phyloP scores from a whole-genome alignment of 2,113 vertebrate genomes.

The Castor canadensis region DNA sequence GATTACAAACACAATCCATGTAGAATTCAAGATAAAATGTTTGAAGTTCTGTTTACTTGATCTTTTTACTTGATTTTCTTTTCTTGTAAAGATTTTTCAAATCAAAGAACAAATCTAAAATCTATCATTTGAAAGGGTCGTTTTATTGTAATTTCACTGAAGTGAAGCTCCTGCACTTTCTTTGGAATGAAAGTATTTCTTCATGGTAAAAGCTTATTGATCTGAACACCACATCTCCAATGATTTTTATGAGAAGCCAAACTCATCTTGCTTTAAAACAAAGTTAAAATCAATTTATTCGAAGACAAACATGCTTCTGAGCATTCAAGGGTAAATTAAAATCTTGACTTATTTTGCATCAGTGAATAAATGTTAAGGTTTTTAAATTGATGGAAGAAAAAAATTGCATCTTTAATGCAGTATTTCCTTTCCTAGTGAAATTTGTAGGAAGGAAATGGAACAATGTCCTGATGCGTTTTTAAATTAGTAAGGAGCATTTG shows the following conservation, averaged over 20 bases:
- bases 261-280: slow-evolving; percentile 46
- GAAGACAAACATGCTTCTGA: neutral
- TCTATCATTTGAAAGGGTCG: neutral
- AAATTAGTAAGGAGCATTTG: slow-evolving; percentile 1
- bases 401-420: neutral
- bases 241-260: slow-evolving; percentile 1
- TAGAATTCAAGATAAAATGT: slow-evolving; percentile 37
- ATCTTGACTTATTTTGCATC: slow-evolving; percentile 8
- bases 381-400: neutral
- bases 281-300: slow-evolving; percentile 43
- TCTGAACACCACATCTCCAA: neutral
- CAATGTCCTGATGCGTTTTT: neutral
- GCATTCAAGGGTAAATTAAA: neutral
- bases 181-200: slow-evolving; percentile 67
- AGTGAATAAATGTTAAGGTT: neutral
- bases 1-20: slow-evolving; percentile 19
- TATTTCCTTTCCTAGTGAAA: neutral
- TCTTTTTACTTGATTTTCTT: slow-evolving; percentile 64
- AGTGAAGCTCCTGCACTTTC: neutral
- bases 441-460: neutral
- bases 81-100: slow-evolving; percentile 54
- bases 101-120: slow-evolving; percentile 40
- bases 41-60: slow-evolving; percentile 55
- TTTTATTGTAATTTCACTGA: slow-evolving; percentile 52
- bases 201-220: slow-evolving; percentile 51